A percentile compares a stretch with the other conserved stretches of the same genome.
These are phyloP conservation scores for Pecten maximus DNA, from an alignment of 2,888 invertebrate species.

Conservation along the genomic window DNA sequence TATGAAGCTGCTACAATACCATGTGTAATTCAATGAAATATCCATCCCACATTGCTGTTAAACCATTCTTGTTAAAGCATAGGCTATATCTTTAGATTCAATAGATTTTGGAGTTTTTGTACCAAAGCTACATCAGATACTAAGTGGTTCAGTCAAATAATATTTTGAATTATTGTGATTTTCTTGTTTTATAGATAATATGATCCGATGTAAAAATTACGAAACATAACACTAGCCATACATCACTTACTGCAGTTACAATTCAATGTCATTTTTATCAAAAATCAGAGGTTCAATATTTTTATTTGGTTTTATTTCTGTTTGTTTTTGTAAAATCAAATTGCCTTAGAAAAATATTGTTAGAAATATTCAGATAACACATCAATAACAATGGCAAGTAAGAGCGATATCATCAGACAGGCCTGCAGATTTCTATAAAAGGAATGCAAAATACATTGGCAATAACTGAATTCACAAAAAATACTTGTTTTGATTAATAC, in stretches of 20 bases:
- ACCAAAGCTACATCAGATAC: neutral
- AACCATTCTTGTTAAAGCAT: neutral
- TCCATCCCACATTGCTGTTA: neutral
- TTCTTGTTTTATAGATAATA: neutral
- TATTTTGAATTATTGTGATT: neutral
- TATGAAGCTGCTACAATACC: neutral
- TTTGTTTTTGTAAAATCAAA: neutral
- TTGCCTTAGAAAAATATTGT: neutral
- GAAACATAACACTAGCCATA: neutral
- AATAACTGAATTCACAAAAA: neutral
- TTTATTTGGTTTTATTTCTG: neutral
- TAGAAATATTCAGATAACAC: neutral
- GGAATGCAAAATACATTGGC: neutral
- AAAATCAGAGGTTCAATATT: neutral
- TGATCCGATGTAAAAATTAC: neutral
- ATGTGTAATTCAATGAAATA: neutral
- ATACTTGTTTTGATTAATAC: neutral
- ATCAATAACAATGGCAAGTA: neutral
- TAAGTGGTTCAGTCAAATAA: neutral
- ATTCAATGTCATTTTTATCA: neutral
- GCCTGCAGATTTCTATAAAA: too few relatives aligned
- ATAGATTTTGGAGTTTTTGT: neutral
- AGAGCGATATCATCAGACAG: neutral
- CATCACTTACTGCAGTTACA: neutral
- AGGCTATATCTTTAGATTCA: neutral